Base-by-base conservation (phyloP, 1,140 invertebrate genomes). In the Chelonus insularis region DNA sequence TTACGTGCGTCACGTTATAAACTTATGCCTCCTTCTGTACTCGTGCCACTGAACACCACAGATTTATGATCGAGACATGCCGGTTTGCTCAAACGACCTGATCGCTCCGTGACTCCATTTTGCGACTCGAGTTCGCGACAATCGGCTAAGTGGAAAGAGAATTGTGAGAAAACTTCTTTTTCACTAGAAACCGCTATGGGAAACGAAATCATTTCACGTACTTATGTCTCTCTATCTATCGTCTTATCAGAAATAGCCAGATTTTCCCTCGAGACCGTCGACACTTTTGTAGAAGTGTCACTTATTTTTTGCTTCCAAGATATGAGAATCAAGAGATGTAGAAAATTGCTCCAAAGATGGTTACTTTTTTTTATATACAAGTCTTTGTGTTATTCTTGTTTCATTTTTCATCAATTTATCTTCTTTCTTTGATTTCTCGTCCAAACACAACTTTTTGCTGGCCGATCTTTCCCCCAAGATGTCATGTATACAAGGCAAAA, bases 1-100 rank as follows among this genome's bases (percentile, higher is more conserved):
- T 41, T 12, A 47, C 65, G 57, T 41, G 55, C 62, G 64, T 71
- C 66, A 69, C 68, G 69, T 76, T 74, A 74, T 73, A 76, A 74
- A 75, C 71, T 75, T 70, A 52, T 48, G 37, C 52, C 54, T 45
- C 12, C n/a, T 47, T 18, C 63, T n/a, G n/a, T n/a, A 45, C 4
- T 60, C 41, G 63, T 63, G 57, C 62, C 57, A 60, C 68, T 52
- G 67, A 73, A 67, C 62, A 68, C 66, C 65, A 50, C 69, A 74
- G 71, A 76, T 76, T 76, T 75, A 76, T 73, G 68, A 74, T 65
- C 62, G 62, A 48, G 60, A 72, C 73, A 74, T 75, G 73, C 64
- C 58, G 37, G 67, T 59, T 52, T 63, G 65, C 57, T 69, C 58
- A 71, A 74, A 70, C 67, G 45, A 67, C 57, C 62, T 62, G 67